A percentile compares a stretch with the other conserved stretches of the same genome.
Evolutionary conservation across 2,113 vertebrate genomes (phyloP).

Genomic region (Eurypyga helias): DNA sequence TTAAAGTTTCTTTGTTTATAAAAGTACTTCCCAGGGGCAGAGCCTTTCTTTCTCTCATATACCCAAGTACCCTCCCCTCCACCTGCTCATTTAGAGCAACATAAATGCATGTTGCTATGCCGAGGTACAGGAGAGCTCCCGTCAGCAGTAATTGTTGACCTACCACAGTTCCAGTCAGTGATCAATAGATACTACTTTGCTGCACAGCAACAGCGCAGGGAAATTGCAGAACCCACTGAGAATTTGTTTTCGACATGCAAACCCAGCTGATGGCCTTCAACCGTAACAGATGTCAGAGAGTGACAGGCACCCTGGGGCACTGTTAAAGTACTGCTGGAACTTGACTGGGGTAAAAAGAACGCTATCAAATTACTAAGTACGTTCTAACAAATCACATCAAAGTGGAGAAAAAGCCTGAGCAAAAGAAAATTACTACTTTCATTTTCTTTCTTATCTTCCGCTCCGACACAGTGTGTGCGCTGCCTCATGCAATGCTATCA

Average conservation of each 20-base stretch:
- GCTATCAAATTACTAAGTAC: neutral
- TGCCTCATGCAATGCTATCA: neutral
- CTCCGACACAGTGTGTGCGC: neutral
- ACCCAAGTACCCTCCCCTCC: neutral
- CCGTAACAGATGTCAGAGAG: slow-evolving; percentile 17
- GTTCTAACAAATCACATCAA: slow-evolving; percentile 44
- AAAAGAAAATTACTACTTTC: slow-evolving; percentile 42
- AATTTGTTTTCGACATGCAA: slow-evolving; percentile 23
- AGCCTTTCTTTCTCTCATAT: neutral
- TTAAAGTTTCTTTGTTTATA: neutral
- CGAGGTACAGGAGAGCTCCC: neutral
- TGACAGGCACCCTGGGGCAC: slow-evolving; percentile 24
- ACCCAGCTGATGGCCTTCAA: slow-evolving; percentile 34
- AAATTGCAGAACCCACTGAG: slow-evolving; percentile 23
- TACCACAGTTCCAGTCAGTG: slow-evolving; percentile 25
- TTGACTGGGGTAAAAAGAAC: neutral
- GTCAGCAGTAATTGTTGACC: slow-evolving; percentile 37
- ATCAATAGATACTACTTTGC: slow-evolving; percentile 42
- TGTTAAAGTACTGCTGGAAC: neutral
- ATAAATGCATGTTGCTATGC: neutral
- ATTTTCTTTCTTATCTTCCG: neutral
- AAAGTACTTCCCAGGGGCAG: neutral
- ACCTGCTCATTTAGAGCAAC: slow-evolving; percentile 14
- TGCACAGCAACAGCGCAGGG: neutral
- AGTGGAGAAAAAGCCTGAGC: neutral